phyloP scores from a whole-genome alignment of 1,140 invertebrate genomes.

The Formica selysi region DNA sequence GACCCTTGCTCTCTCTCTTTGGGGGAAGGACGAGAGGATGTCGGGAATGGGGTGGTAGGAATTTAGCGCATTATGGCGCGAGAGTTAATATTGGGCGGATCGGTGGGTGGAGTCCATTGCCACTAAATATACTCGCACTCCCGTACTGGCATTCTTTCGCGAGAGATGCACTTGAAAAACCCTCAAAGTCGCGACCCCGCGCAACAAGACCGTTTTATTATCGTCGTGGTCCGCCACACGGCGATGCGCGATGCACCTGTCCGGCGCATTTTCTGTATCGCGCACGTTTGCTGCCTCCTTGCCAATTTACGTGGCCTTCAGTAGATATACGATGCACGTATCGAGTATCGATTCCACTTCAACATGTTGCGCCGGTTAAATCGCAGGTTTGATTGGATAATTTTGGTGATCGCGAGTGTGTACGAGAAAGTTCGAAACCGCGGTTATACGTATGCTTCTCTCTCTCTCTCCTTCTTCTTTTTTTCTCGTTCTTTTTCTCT shows the following conservation, averaged over 20 bases:
- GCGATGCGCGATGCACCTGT: slow-evolving; percentile 34
- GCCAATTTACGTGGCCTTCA: slow-evolving; percentile 59
- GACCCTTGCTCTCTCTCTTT: slow-evolving; percentile 57
- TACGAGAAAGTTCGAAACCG: neutral
- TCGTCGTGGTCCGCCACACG: slow-evolving; percentile 36
- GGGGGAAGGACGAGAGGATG: slow-evolving; percentile 64
- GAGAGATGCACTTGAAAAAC: slow-evolving; percentile 63
- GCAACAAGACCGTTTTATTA: slow-evolving; percentile 74
- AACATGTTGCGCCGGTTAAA: slow-evolving; percentile 55
- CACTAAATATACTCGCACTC: slow-evolving; percentile 77
- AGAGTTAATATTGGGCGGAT: slow-evolving; percentile 82
- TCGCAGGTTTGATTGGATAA: slow-evolving; percentile 61
- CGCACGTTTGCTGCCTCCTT: slow-evolving; percentile 19
- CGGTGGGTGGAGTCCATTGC: slow-evolving; percentile 78
- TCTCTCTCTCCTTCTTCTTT: neutral
- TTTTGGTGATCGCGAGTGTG: slow-evolving; percentile 51
- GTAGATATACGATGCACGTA: slow-evolving; percentile 57
- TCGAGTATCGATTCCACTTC: slow-evolving; percentile 53
- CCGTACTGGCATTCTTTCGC: slow-evolving; percentile 40
- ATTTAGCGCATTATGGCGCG: slow-evolving; percentile 81
- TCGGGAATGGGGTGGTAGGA: slow-evolving; percentile 72
- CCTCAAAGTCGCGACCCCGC: slow-evolving; percentile 58
- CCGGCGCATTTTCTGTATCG: slow-evolving; percentile 42
- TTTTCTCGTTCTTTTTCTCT: neutral
- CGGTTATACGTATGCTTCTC: neutral